Conservation (phyloP, 2,888 invertebrate genomes). For the Morpho deidamia region DNA sequence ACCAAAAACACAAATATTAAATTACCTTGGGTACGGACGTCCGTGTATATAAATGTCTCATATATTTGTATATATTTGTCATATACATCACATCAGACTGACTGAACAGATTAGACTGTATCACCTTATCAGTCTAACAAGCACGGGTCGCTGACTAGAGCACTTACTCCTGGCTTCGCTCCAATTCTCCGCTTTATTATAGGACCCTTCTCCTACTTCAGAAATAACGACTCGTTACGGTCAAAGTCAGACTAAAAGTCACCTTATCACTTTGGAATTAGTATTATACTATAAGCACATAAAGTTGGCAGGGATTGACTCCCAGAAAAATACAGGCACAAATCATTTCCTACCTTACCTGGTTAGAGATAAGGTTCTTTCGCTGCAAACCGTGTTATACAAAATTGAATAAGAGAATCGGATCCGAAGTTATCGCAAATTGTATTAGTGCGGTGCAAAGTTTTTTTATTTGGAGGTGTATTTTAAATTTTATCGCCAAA, state of each 20-base stretch:
- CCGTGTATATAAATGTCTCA: too few species aligned
- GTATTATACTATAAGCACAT: constrained; percentile 6
- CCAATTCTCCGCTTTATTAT: constrained; percentile 21
- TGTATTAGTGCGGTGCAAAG: constrained; percentile 25
- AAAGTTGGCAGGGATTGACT: constrained; percentile 8
- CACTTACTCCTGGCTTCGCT: constrained; percentile 22
- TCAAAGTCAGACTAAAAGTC: constrained; percentile 6
- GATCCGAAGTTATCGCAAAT: constrained; percentile 45
- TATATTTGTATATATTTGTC: neutral
- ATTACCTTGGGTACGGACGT: too few species aligned
- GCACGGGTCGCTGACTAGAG: constrained; percentile 15
- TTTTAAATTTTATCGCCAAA: constrained; percentile 44
- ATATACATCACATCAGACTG: too few species aligned
- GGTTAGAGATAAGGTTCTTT: neutral
- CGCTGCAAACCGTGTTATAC: constrained; percentile 23
- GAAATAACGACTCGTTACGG: constrained; percentile 25
- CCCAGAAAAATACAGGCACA: constrained; percentile 2
- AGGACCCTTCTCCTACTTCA: constrained; percentile 22
- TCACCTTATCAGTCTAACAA: constrained; percentile 7
- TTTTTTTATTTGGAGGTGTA: constrained; percentile 27
- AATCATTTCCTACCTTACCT: constrained; percentile 5
- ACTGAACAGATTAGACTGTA: too few species aligned
- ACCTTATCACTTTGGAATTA: constrained; percentile 8
- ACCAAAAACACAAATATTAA: too few species aligned
- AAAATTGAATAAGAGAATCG: constrained; percentile 43